phyloP scores from a whole-genome alignment of 1,140 invertebrate genomes.

The Drosophila micromelanica region DNA sequence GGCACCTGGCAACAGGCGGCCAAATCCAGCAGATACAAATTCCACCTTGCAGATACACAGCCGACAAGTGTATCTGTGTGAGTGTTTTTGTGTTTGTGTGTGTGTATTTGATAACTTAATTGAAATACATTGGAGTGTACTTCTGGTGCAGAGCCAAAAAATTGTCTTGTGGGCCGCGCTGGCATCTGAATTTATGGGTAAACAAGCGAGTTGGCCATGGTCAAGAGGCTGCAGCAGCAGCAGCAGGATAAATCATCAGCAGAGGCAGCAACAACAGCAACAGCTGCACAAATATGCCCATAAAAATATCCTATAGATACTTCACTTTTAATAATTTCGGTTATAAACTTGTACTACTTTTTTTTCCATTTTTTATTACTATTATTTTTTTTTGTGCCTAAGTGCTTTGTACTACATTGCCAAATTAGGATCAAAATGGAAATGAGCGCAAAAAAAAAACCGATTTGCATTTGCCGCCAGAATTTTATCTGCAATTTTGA shows the following conservation, averaged over 20 bases:
- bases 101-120: conserved; percentile 77
- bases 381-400: conserved; percentile 1
- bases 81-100: conserved; percentile 28
- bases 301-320: conserved; percentile 34
- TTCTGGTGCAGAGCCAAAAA: conserved; percentile 50
- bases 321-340: conserved; percentile 11
- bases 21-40: conserved; percentile 21
- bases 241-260: conserved; percentile 47
- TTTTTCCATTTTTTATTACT: background rate
- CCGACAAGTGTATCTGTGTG: conserved; percentile 6
- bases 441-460: conserved; percentile 4
- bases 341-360: conserved; percentile 29
- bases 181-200: conserved; percentile 70
- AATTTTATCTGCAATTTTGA: conserved; percentile 44
- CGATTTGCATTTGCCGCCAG: conserved; percentile 48
- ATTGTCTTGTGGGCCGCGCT: conserved; percentile 31
- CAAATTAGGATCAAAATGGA: conserved; percentile 35
- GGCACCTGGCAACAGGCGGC: conserved; percentile 71
- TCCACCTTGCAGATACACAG: conserved; percentile 9
- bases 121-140: conserved; percentile 74
- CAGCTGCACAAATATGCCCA: conserved; percentile 20
- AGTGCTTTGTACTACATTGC: conserved; percentile 30
- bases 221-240: no score
- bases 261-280: background rate
- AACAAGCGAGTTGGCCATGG: conserved; percentile 60